phyloP scores from a whole-genome alignment of 2,888 invertebrate species.

The Tetranychus piercei region DNA sequence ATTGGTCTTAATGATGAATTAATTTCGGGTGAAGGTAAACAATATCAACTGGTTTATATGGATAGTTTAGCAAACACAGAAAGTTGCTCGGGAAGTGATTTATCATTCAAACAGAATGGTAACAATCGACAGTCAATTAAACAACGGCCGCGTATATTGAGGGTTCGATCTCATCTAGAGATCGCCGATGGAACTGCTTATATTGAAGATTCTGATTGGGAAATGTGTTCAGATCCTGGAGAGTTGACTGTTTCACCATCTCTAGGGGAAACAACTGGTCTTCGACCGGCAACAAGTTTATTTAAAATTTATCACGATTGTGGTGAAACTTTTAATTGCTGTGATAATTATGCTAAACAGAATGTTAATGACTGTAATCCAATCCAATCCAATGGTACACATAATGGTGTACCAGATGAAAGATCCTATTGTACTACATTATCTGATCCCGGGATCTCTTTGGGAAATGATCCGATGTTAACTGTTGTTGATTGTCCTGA shows the following conservation, averaged over 20 bases:
- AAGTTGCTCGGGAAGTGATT: too few relatives aligned
- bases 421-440: neutral
- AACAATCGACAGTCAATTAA: neutral
- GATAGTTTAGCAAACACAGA: neutral
- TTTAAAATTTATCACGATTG: neutral
- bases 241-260: neutral
- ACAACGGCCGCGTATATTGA: neutral
- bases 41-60: neutral
- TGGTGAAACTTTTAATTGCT: neutral
- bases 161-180: constrained; percentile 19
- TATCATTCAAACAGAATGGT: too few relatives aligned
- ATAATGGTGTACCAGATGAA: neutral
- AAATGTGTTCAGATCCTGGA: constrained; percentile 21
- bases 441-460: neutral
- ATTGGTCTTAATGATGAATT: neutral
- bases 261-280: neutral
- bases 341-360: neutral
- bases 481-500: constrained; percentile 1
- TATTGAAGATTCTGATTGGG: constrained; percentile 25
- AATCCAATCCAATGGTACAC: too few relatives aligned
- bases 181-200: constrained; percentile 19
- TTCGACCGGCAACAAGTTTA: neutral
- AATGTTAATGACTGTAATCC: too few relatives aligned
- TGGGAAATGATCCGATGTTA: neutral
- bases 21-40: neutral